These are phyloP conservation scores for Cephus runcator DNA, from an alignment of 2,888 invertebrate genomes.

Conservation along the genomic window DNA sequence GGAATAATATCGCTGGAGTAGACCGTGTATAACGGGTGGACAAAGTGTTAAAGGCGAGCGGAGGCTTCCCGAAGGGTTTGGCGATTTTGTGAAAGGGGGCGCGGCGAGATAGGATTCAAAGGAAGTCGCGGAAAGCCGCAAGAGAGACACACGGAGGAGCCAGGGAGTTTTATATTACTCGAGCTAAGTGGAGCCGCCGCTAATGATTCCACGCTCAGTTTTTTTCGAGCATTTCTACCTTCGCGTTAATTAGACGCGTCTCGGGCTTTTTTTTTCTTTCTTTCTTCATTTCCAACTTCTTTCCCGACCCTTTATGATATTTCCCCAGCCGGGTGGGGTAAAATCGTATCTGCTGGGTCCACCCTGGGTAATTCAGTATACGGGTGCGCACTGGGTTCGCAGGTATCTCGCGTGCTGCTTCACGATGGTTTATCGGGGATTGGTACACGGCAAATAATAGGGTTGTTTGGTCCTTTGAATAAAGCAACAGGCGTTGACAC, in stretches of 20 bases:
- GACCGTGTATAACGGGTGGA: background rate
- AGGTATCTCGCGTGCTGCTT: background rate
- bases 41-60: background rate
- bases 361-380: too few relatives aligned
- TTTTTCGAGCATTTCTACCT: background rate
- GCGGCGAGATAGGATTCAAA: background rate
- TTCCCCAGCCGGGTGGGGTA: background rate
- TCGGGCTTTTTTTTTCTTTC: background rate
- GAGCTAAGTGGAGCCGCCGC: background rate
- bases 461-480: background rate
- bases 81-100: background rate
- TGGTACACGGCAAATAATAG: background rate
- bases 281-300: background rate
- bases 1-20: background rate
- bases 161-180: background rate
- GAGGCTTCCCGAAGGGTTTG: background rate
- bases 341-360: background rate
- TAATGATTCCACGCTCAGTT: conserved; percentile 19
- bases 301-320: background rate
- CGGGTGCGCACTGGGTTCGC: background rate
- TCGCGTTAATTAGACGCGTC: conserved; percentile 16
- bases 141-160: background rate
- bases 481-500: background rate
- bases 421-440: background rate
- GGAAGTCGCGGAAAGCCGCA: background rate